Percentiles rank a stretch among this genome's conserved stretches.
These are phyloP conservation scores for Valencia hispanica DNA, from an alignment of 2,797 vertebrate species.

Conservation along the genomic window DNA sequence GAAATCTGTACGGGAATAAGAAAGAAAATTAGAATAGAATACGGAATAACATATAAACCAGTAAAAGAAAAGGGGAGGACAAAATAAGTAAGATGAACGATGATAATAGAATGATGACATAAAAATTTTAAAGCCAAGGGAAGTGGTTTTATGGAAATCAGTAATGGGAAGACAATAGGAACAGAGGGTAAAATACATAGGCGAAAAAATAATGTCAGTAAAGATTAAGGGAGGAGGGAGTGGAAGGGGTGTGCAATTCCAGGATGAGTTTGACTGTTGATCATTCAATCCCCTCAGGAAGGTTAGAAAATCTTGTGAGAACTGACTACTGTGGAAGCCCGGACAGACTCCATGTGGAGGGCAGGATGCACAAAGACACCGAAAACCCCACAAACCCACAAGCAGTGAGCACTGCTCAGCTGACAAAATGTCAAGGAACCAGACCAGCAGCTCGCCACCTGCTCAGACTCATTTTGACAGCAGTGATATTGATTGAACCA, in stretches of 20 bases:
- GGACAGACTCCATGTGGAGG: constrained; percentile 55
- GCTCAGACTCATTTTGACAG: constrained; percentile 40
- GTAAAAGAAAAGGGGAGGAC: not conserved
- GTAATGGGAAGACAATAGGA: not conserved
- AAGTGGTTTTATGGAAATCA: not conserved
- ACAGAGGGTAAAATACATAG: too few species aligned
- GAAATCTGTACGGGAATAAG: not conserved
- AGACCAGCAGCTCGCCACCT: constrained; percentile 29
- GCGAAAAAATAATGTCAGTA: not conserved
- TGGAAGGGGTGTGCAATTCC: constrained; percentile 27
- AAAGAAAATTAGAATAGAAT: not conserved
- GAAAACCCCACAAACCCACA: constrained; percentile 28
- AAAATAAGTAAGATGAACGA: not conserved
- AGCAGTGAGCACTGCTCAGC: constrained; percentile 29
- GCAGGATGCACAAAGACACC: constrained; percentile 30
- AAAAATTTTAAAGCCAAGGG: not conserved
- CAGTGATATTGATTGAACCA: constrained; percentile 32
- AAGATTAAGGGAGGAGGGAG: not conserved
- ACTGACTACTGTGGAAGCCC: constrained; percentile 76
- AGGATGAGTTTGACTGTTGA: constrained; percentile 70
- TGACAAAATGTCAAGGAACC: constrained; percentile 25
- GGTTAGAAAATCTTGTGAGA: constrained; percentile 68
- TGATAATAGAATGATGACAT: not conserved
- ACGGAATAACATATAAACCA: not conserved
- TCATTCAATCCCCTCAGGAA: constrained; percentile 65